These are phyloP conservation scores for Scaptodrosophila lebanonensis DNA, from an alignment of 1,140 invertebrate genomes.

Conservation along the genomic window DNA sequence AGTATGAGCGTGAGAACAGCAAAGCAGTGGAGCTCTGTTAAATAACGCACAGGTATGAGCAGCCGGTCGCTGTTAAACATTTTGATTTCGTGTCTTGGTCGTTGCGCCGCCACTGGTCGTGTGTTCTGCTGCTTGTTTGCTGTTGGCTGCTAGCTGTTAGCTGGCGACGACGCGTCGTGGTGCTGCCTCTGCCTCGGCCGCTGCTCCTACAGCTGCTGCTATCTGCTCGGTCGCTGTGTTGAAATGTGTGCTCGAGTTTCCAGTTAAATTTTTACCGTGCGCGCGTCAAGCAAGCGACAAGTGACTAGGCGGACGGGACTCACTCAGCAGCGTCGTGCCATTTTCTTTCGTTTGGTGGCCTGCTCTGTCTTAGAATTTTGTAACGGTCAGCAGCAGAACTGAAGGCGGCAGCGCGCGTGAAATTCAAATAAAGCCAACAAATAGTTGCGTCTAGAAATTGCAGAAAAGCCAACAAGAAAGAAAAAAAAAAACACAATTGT, in stretches of 20 bases:
- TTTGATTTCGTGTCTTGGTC: too few relatives aligned
- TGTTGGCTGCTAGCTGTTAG: conserved; percentile 25
- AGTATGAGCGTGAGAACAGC: conserved; percentile 34
- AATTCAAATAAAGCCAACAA: conserved; percentile 2
- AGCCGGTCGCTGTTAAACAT: too few relatives aligned
- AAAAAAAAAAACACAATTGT: background rate
- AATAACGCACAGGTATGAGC: conserved; percentile 47
- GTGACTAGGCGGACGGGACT: conserved; percentile 62
- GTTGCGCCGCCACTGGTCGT: conserved; percentile 36
- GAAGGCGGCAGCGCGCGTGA: background rate
- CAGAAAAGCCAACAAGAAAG: background rate
- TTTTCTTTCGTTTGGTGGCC: conserved; percentile 9
- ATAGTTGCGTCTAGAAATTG: background rate
- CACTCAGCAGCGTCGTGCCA: conserved; percentile 37
- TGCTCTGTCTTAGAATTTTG: conserved; percentile 24
- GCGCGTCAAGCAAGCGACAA: conserved; percentile 54
- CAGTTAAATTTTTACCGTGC: conserved; percentile 68
- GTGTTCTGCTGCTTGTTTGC: conserved; percentile 28
- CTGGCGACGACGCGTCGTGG: background rate
- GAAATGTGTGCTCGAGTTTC: conserved; percentile 51
- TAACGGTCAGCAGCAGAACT: conserved; percentile 38
- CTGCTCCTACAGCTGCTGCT: conserved; percentile 16
- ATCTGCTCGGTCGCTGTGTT: conserved; percentile 2
- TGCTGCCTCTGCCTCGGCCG: conserved; percentile 1
- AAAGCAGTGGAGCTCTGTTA: conserved; percentile 25